Conservation (phyloP, 2,113 vertebrate species). For the Acinonyx jubatus region DNA sequence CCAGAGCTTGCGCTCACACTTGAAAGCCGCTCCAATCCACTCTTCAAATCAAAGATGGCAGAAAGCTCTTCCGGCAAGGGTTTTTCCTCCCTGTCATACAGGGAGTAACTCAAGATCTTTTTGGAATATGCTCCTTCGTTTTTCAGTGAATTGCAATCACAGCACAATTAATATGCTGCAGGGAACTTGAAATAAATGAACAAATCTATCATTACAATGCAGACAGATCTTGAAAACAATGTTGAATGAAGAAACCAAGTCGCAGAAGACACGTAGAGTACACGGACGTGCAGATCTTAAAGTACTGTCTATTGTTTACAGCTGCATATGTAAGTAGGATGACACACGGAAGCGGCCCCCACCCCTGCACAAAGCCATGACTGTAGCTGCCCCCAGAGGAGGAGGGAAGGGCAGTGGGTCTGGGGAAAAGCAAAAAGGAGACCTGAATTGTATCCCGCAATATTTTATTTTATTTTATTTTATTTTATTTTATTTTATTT, state of each 20-base stretch:
- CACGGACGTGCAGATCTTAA: background rate
- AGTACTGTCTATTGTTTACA: background rate
- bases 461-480: conserved; percentile 25
- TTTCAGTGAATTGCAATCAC: background rate
- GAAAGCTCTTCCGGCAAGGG: conserved; percentile 7
- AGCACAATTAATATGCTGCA: background rate
- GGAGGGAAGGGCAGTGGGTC: background rate
- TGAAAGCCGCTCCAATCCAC: conserved; percentile 36
- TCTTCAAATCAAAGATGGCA: conserved; percentile 43
- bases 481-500: background rate
- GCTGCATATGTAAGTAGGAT: background rate
- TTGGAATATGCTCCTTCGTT: background rate
- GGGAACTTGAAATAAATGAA: background rate
- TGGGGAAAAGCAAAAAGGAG: background rate
- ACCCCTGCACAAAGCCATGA: background rate
- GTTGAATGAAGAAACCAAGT: background rate
- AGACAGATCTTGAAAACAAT: background rate
- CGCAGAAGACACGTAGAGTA: background rate
- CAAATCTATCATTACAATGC: background rate
- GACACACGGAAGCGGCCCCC: background rate
- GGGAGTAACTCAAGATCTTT: background rate
- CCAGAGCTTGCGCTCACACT: conserved; percentile 26
- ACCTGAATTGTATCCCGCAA: background rate
- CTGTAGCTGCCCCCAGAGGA: background rate
- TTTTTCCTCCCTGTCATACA: background rate